phyloP scores from a whole-genome alignment of 2,797 vertebrate genomes.

The Cichlasoma orientale region DNA sequence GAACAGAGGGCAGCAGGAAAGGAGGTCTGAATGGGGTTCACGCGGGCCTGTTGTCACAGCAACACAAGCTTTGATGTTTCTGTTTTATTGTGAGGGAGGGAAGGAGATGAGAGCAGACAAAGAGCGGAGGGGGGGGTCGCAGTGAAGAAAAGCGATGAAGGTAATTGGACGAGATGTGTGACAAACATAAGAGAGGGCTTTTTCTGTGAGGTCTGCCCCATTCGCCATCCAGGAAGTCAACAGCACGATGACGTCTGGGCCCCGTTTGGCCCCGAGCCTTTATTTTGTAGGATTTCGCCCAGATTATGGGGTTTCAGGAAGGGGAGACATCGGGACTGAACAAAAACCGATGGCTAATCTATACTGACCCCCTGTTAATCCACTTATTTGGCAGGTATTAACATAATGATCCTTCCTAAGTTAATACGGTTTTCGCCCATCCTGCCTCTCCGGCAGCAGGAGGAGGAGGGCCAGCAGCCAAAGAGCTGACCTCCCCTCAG shows the following conservation, averaged over 20 bases:
- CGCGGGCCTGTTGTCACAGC: conserved; percentile 29
- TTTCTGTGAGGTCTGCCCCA: background rate
- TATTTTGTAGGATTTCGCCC: conserved; percentile 56
- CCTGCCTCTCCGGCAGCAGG: conserved; percentile 20
- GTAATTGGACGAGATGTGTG: conserved; percentile 5
- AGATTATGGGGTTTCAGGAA: conserved; percentile 60
- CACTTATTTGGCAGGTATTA: conserved; percentile 79
- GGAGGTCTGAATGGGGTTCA: conserved; percentile 23
- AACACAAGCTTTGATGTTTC: conserved; percentile 47
- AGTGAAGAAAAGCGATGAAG: background rate
- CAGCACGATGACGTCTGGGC: conserved; percentile 32
- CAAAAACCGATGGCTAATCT: conserved; percentile 74
- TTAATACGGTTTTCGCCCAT: conserved; percentile 62
- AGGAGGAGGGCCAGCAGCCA: background rate
- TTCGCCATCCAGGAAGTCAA: conserved; percentile 10
- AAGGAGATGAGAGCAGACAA: conserved; percentile 6
- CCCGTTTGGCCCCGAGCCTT: conserved; percentile 45
- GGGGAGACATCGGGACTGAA: conserved; percentile 57
- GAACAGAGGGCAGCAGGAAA: background rate
- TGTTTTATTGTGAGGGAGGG: conserved; percentile 9
- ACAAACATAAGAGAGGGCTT: background rate
- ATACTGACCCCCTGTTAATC: conserved; percentile 71
- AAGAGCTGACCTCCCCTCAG: background rate
- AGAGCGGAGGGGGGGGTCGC: conserved; percentile 12
- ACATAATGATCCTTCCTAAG: conserved; percentile 54